phyloP scores from a whole-genome alignment of 2,797 vertebrate genomes.

The Poeciliopsis infans region DNA sequence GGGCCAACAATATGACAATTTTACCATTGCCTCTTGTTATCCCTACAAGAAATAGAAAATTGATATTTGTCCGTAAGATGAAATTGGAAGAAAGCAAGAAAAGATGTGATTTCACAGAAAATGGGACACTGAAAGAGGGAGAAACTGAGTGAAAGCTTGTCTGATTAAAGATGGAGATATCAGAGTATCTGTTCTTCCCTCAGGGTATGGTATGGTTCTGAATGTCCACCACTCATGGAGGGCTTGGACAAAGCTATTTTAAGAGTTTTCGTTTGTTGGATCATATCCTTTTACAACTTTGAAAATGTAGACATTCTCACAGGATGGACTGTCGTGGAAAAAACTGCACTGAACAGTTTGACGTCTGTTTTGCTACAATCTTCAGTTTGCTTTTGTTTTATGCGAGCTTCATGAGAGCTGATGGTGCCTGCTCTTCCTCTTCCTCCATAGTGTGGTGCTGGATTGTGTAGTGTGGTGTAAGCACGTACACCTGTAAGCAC shows the following conservation, averaged over 20 bases:
- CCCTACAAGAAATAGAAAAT: conserved; percentile 18
- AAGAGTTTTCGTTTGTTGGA: conserved; percentile 6
- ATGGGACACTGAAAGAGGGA: conserved; percentile 27
- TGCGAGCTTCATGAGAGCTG: conserved; percentile 18
- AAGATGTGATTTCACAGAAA: conserved; percentile 29
- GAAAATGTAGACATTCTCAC: conserved; percentile 1
- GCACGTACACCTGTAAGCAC: too few species aligned
- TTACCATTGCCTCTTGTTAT: conserved; percentile 24
- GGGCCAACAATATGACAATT: not conserved
- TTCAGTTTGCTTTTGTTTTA: conserved; percentile 50
- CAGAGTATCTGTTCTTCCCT: conserved; percentile 51
- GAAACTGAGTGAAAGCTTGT: conserved; percentile 15
- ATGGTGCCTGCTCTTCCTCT: conserved; percentile 12
- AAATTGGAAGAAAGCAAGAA: conserved; percentile 41
- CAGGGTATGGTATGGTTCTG: conserved; percentile 51
- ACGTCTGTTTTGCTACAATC: conserved; percentile 29
- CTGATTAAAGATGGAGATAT: conserved; percentile 40
- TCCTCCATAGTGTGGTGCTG: conserved; percentile 41
- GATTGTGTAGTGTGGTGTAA: too few species aligned
- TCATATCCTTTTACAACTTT: conserved; percentile 12
- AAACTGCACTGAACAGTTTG: conserved; percentile 19
- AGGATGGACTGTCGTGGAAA: conserved; percentile 30
- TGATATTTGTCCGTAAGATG: conserved; percentile 22
- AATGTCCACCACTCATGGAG: conserved; percentile 33
- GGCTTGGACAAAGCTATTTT: conserved; percentile 26